Percentiles rank a stretch among this genome's conserved stretches.
These are phyloP conservation scores for Athalia circularis DNA, from an alignment of 2,888 invertebrate genomes.

Conservation along the genomic window DNA sequence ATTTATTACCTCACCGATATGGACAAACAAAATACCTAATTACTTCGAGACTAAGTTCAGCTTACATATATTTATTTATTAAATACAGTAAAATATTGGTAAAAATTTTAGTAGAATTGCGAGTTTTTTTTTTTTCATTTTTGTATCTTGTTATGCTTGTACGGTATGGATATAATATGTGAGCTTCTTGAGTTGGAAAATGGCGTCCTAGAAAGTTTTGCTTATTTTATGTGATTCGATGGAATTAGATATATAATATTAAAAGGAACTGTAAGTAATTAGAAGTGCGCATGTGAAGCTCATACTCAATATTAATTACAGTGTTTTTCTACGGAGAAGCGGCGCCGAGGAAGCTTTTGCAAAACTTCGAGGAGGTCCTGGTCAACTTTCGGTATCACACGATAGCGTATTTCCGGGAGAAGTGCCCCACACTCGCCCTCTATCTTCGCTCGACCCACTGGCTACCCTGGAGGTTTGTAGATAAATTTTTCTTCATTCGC, in stretches of 20 bases:
- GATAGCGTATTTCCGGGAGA: conserved; percentile 94
- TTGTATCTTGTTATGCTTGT: neutral
- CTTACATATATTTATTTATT: neutral
- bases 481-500: neutral
- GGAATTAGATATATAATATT: neutral
- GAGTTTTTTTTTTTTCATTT: neutral
- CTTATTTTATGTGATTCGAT: neutral
- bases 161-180: neutral
- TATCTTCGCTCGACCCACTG: conserved; percentile 68
- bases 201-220: too few species aligned
- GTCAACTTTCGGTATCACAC: conserved; percentile 89
- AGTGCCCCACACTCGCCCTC: conserved; percentile 68
- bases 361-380: conserved; percentile 72
- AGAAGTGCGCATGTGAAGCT: neutral
- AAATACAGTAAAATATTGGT: neutral
- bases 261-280: neutral
- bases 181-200: too few species aligned
- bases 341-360: conserved; percentile 66
- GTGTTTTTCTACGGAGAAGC: conserved; percentile 65
- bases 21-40: neutral
- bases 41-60: neutral
- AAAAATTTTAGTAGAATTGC: neutral
- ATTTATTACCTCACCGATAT: too few species aligned
- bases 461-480: conserved; percentile 69
- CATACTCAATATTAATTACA: conserved; percentile 54